Base-by-base conservation (phyloP, 2,888 invertebrate species). In the Unio delphinus region DNA sequence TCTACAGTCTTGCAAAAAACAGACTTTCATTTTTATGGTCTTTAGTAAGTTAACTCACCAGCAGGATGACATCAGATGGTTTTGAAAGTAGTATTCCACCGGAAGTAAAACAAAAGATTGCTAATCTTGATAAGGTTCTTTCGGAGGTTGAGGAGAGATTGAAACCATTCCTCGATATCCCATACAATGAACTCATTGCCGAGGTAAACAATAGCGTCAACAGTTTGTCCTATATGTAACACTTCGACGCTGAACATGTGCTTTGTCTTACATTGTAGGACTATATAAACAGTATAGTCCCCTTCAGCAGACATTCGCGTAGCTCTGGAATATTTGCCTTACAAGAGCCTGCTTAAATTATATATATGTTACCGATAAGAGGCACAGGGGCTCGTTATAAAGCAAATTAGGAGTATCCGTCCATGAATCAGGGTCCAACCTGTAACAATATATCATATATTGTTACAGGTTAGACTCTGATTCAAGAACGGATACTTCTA, bases 61-160 rank as follows among this genome's bases (percentile, higher is more conserved):
- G 11, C 62, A 63, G 54, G 23, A 55, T 26, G 26, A 11, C 55
- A 69, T 34, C 34, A 23, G 61, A 62, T 8, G 62, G 5, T 56
- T 57, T 58, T 23, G 70, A 66, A 18, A 66, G 69, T 45, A 70
- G 62, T 23, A 75, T 83, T 54, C 86, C 86, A 34, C 61, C 60
- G 55, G 86, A 86, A 70, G 55, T 86, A 26, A 79, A 80, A 70
- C 80, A 80, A 64, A 82, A 82, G 69, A 65, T 85, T 11, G 67
- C 80, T 26, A 69, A 75, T 5, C 84, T 86, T 75, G 85, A 86
- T 68, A 72, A 74, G 28, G 74, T 84, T n/a, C 64, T 86, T 28
- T 78, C 83, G 23, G 72, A 81, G 15, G 64, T 85, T n/a, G 86
- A 86, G 74, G 75, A 73, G n/a, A 73, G 68, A 58, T 71, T 86